Evolutionary conservation across 2,113 vertebrate genomes (phyloP).

Genomic region (Micronycteris hirsuta): DNA sequence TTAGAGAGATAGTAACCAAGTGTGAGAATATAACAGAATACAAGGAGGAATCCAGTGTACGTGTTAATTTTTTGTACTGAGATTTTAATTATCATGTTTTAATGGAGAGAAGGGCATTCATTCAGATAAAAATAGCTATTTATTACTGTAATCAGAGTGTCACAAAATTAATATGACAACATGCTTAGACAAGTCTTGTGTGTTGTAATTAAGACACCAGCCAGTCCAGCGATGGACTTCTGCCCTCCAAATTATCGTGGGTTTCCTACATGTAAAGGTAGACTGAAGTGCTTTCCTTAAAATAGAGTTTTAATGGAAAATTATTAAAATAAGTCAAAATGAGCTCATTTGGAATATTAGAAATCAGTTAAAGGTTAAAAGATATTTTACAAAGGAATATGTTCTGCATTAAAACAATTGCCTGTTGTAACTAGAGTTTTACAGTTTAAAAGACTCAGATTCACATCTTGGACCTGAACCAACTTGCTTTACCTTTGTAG

Average conservation of each 20-base stretch:
- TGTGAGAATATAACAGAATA: not conserved
- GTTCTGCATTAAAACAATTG: not conserved
- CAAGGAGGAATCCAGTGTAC: not conserved
- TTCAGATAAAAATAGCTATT: not conserved
- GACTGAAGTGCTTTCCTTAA: not conserved
- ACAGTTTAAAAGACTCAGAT: not conserved
- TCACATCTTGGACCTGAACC: not conserved
- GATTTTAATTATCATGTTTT: constrained; percentile 21
- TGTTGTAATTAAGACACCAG: not conserved
- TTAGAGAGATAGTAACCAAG: not conserved
- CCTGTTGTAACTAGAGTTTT: not conserved
- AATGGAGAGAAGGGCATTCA: not conserved
- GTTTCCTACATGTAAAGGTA: not conserved
- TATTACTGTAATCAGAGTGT: constrained; percentile 1
- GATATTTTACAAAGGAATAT: not conserved
- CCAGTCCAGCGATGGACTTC: not conserved
- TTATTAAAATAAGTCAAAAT: constrained; percentile 6
- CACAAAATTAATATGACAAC: not conserved
- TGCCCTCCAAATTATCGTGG: not conserved
- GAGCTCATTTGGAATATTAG: not conserved
- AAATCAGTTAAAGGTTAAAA: not conserved
- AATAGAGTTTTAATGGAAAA: not conserved
- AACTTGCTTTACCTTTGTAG: not conserved
- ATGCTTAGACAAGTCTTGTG: not conserved
- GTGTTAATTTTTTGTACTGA: constrained; percentile 29